Percentiles rank a stretch among this genome's conserved stretches.
Evolutionary conservation across 2,797 vertebrate genomes (phyloP).

Genomic region (Channa striata): DNA sequence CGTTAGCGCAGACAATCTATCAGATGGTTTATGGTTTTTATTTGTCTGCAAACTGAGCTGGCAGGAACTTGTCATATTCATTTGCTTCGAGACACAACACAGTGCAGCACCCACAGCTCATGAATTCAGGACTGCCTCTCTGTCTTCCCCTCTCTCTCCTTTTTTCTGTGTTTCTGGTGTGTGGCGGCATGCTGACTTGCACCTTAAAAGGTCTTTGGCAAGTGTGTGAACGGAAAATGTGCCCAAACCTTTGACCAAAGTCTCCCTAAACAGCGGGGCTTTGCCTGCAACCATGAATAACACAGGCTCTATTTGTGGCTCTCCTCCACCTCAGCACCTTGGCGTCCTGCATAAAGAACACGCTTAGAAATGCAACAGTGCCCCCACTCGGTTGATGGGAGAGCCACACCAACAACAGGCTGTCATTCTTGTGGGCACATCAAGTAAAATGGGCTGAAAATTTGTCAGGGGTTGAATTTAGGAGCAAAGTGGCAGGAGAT

Average conservation of each 20-base stretch:
- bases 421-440: constrained; percentile 46
- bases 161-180: constrained; percentile 38
- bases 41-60: no score
- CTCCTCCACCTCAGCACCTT: constrained; percentile 40
- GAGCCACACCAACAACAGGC: constrained; percentile 38
- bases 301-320: constrained; percentile 44
- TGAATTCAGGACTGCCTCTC: neutral
- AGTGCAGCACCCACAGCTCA: no score
- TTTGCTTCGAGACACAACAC: no score
- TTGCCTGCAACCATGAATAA: constrained; percentile 67
- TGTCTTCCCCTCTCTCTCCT: constrained; percentile 1
- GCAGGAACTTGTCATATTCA: no score
- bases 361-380: constrained; percentile 76
- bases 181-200: constrained; percentile 52
- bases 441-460: constrained; percentile 57
- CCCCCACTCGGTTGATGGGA: constrained; percentile 63
- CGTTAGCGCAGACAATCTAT: no score
- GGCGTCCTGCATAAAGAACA: constrained; percentile 16
- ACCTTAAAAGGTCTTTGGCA: constrained; percentile 65
- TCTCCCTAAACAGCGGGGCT: constrained; percentile 65
- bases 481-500: constrained; percentile 68
- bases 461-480: constrained; percentile 70
- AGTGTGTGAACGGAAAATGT: constrained; percentile 65
- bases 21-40: no score
- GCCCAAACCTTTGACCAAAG: constrained; percentile 71